These are phyloP conservation scores for Falco cherrug DNA, from an alignment of 2,797 vertebrate genomes.

Conservation along the genomic window DNA sequence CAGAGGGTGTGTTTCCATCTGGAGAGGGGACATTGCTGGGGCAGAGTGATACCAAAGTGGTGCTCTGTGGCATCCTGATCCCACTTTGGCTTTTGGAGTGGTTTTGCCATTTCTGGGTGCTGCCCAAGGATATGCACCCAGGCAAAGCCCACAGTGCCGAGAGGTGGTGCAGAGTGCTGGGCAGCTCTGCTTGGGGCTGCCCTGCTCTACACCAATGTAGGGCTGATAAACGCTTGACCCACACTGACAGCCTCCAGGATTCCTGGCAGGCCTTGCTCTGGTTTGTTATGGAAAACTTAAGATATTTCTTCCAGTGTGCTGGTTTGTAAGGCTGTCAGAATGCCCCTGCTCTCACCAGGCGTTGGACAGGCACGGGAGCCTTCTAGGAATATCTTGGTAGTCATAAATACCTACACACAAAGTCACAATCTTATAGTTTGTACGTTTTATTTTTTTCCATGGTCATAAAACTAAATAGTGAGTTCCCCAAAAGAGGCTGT, in stretches of 20 bases:
- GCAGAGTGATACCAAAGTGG: neutral
- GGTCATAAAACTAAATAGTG: neutral
- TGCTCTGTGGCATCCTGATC: neutral
- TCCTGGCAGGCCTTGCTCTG: neutral
- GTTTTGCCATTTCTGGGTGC: neutral
- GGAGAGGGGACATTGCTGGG: neutral
- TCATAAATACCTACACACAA: neutral
- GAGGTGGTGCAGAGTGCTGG: neutral
- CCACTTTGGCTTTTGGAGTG: neutral
- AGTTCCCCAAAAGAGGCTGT: neutral
- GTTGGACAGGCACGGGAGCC: neutral
- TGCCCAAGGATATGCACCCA: neutral
- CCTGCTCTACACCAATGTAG: rapidly evolving
- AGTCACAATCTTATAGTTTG: neutral
- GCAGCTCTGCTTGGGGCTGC: neutral
- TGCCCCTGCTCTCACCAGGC: neutral
- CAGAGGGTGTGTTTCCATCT: neutral
- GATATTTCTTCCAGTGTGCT: neutral
- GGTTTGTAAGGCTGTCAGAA: neutral
- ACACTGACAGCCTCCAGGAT: neutral
- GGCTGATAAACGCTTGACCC: neutral
- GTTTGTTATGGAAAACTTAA: neutral
- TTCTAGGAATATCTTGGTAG: neutral
- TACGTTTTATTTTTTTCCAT: neutral
- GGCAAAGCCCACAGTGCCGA: neutral